Percentiles rank a stretch among this genome's conserved stretches.
Evolutionary conservation across 2,797 vertebrate genomes (phyloP).

Genomic region (Gymnothorax javanicus): DNA sequence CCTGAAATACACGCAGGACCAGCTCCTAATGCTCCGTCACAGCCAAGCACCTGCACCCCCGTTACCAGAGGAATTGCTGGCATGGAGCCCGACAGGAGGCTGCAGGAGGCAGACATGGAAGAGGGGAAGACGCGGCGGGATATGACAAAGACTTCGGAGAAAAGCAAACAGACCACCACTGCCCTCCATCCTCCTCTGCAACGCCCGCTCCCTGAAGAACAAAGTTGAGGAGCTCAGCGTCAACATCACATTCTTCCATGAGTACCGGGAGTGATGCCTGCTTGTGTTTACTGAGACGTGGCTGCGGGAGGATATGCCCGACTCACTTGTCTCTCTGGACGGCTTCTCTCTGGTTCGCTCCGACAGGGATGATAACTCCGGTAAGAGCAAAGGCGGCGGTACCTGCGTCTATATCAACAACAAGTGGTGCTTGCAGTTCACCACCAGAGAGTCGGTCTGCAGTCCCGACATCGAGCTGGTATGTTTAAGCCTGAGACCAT

Average conservation of each 20-base stretch:
- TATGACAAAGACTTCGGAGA: constrained; percentile 11
- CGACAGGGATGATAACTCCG: constrained; percentile 12
- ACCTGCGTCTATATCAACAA: constrained; percentile 22
- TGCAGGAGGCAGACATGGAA: neutral
- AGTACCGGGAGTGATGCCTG: constrained; percentile 21
- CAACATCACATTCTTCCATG: neutral
- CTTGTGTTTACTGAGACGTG: constrained; percentile 25
- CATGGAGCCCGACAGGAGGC: neutral
- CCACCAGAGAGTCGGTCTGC: neutral
- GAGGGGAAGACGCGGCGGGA: neutral
- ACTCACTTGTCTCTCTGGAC: constrained; percentile 9
- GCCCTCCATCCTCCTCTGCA: constrained; percentile 22
- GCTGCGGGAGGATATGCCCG: neutral
- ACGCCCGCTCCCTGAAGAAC: constrained; percentile 17
- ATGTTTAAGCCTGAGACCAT: neutral
- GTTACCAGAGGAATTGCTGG: neutral
- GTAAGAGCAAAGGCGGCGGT: constrained; percentile 14
- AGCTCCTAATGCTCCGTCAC: neutral
- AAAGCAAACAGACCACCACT: constrained; percentile 10
- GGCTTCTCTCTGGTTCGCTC: constrained; percentile 19
- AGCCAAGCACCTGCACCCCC: neutral
- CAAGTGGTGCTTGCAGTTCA: constrained; percentile 18
- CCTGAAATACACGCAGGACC: neutral
- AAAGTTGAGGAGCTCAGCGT: constrained; percentile 14
- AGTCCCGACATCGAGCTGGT: neutral